Base-by-base conservation (phyloP, 2,888 invertebrate species). In the Andrena flavipes region DNA sequence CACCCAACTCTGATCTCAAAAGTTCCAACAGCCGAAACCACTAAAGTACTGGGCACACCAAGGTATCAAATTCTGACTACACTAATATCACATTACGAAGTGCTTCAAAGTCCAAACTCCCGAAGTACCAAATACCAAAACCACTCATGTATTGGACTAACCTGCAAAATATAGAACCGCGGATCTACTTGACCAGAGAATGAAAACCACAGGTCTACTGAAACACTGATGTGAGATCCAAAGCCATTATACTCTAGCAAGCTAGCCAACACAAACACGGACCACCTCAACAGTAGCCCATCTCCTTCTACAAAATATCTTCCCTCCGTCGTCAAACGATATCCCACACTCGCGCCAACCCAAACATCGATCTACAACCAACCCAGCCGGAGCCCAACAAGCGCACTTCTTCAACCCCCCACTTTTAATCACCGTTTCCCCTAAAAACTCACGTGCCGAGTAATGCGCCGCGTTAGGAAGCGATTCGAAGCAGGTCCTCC, bases 121-220 rank as follows among this genome's bases (percentile, higher is more conserved):
- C 48, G 23, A 65, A 65, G 48, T 65, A 65, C 48, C 48, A 20
- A 65, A 65, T 49, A 49, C 49, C 65, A 29, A 35, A 65, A 49
- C 26, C 65, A 65, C 65, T 48, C 42, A 49, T 48, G 65, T 65
- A 48, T 29, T 6, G n/a, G 23, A 49, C 42, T 42, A 16, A 42
- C 42, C 48, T 49, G 29, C 65, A 65, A 49, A 65, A 49, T 48
- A 65, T n/a, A 65, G 65, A 65, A 29, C 65, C 29, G 29, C n/a
- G 26, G 23, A 65, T 42, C 65, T 65, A 42, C 48, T 49, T 49
- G 65, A 49, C 65, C 65, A 48, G 65, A 35, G 48, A 26, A 29
- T 49, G n/a, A 49, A 65, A 49, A 65, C 10, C 48, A 26, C 65
- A 48, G 65, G n/a, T 65, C 48, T 29, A 48, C 48, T 29, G 26